Base-by-base conservation (phyloP, 2,888 invertebrate genomes). In the Cyclophora albipunctata region DNA sequence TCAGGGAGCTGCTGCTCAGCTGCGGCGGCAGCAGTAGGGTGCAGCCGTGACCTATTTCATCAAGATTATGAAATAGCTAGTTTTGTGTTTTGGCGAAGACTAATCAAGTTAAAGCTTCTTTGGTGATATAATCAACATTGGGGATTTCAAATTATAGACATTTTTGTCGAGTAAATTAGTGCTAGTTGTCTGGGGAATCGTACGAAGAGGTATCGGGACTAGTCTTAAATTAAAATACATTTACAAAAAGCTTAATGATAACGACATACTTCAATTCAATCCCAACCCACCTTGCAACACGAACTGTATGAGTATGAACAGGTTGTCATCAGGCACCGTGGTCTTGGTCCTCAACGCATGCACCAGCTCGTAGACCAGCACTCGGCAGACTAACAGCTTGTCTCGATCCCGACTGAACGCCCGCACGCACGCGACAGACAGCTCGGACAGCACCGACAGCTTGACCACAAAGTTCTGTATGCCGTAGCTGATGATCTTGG, bases 331-430 rank as follows among this genome's bases (percentile, higher is more conserved):
- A 0, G 98, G 98, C 60, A 99, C 93, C 40, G 94, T 94, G 6
- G 94, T 94, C 88, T 99, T 99, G 77, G 99, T 98, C 76, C 98
- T 95, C 54, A 99, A 90, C 0, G 98, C 98, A 78, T 98, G 98
- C 45, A 98, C 94, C 62, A 99, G 90, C 84, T 99, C 99, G 75
- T 94, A 96, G 44, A 98, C 96, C 49, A 98, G 92, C 68, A 96
- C 96, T 48, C 99, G 91, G 48, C 98, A 96, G 45, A 99, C 90
- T 57, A 96, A 92, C 75, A 97, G 90, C 88, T 98, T 98, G 84
- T 99, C 99, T 34, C 99, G 90, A 80, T 99, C 99, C 78, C 96
- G 93, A 3, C 91, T 91, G 78, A 98, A 98, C 5, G 95, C 96
- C 62, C 97, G 91, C 71, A 96, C 95, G 75, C 98, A 98, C 7